Base-by-base conservation (phyloP, 1,140 invertebrate species). In the Wiebesia pumilae region DNA sequence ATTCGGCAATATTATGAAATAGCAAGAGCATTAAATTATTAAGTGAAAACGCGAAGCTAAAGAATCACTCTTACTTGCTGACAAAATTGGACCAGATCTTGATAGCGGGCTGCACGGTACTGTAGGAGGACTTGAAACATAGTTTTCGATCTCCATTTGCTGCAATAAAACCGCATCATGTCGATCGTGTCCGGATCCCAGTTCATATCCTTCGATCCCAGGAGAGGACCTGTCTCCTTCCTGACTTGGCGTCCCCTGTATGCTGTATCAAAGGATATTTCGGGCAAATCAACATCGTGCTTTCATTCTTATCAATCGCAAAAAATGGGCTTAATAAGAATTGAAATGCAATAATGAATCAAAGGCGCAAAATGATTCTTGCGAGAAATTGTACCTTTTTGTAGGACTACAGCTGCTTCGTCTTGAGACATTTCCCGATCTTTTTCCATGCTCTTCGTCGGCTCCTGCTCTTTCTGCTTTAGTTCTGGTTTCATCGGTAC, bases 101-200 rank as follows among this genome's bases (percentile, higher is more conserved):
- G 96, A 91, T 96, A 96, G 75, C 95, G 95, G 54, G 96, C 95
- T 85, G 97, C 96, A 89, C 97, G 95, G 93, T 98, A 97, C 82
- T 96, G 95, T 88, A 97, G 93, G 80, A 98, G 94, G 87, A 97
- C 96, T 95, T 97, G 97, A 93, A 97, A 98, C 71, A 98, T 95
- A 78, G 96, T 96, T 90, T 96, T 96, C 88, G 95, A 95, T 90
- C 96, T 96, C 97, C 97, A 98, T 92, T 96, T 97, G 89, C 95
- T 95, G 87, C 95, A 95, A 92, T 95, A 97, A 79, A 95, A 95
- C 87, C 95, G 95, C 71, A 98, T 95, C 90, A 97, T 96, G 40
- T 95, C 93, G 19, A 95, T 95, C 40, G 96, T 97, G 82, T 96
- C 95, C 90, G 95, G 95, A 90, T 96, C 95, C 90, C 95, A 95